phyloP scores from a whole-genome alignment of 2,113 vertebrate species.

The Camelus bactrianus region DNA sequence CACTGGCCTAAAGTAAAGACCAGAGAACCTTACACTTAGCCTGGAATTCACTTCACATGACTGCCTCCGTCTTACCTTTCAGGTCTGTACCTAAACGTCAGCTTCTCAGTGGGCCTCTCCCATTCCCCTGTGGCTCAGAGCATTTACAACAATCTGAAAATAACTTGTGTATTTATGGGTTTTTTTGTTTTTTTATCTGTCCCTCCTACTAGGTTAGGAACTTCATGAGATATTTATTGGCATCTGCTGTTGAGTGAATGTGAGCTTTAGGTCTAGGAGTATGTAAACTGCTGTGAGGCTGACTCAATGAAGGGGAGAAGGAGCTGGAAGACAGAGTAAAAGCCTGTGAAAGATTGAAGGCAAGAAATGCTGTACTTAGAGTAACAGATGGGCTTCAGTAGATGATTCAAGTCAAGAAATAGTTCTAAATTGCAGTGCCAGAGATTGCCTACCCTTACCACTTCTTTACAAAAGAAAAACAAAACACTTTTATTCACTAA shows the following conservation, averaged over 20 bases:
- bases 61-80: background rate
- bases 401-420: background rate
- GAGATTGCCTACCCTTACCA: background rate
- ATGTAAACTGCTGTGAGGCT: background rate
- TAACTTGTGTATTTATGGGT: background rate
- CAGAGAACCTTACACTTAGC: slow-evolving; percentile 1
- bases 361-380: background rate
- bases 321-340: background rate
- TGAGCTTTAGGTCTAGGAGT: background rate
- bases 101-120: background rate
- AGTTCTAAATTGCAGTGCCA: background rate
- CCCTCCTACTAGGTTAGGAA: background rate
- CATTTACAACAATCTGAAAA: slow-evolving; percentile 32
- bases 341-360: background rate
- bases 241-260: background rate
- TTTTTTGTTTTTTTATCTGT: slow-evolving; percentile 40
- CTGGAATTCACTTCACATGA: background rate
- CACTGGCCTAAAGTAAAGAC: background rate
- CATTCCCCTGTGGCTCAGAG: background rate
- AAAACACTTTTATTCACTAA: slow-evolving; percentile 5
- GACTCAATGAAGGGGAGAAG: background rate
- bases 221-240: background rate
- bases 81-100: background rate
- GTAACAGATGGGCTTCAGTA: background rate
- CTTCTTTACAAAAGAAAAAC: slow-evolving; percentile 50